Evolutionary conservation across 2,113 vertebrate genomes (phyloP).

Genomic region (Lagopus muta): DNA sequence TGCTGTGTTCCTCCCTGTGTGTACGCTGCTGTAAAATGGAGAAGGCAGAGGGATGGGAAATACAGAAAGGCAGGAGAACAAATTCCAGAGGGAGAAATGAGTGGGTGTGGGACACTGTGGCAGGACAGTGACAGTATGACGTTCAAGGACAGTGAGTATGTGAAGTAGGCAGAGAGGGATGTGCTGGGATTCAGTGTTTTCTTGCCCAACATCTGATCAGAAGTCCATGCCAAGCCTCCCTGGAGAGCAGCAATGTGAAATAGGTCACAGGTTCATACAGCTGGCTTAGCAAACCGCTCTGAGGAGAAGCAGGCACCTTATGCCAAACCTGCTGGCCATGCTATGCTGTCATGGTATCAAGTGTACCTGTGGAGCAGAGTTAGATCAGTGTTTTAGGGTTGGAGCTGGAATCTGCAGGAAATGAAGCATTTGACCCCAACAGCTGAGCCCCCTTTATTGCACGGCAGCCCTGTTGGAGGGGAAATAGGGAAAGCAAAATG

Average conservation of each 20-base stretch:
- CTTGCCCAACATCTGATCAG: not conserved
- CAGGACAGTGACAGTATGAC: not conserved
- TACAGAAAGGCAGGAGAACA: not conserved
- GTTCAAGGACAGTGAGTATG: not conserved
- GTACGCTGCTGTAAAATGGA: accelerated
- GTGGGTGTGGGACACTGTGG: not conserved
- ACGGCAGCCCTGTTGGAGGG: not conserved
- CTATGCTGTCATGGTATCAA: not conserved
- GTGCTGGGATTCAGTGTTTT: not conserved
- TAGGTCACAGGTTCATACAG: accelerated
- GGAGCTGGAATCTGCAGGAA: not conserved
- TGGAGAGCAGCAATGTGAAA: not conserved
- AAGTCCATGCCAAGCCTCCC: not conserved
- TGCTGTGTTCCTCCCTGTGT: not conserved
- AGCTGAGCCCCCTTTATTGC: not conserved
- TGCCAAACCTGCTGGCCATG: not conserved
- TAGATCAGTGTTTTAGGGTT: not conserved
- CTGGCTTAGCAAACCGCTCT: not conserved
- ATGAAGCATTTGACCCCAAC: not conserved
- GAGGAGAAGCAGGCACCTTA: not conserved
- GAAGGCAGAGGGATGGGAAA: not conserved
- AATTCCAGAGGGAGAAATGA: not conserved
- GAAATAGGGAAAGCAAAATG: not conserved
- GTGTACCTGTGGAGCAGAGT: not conserved
- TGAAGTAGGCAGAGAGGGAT: not conserved